Base-by-base conservation (phyloP, 2,888 invertebrate species). In the Cephus pulcher region DNA sequence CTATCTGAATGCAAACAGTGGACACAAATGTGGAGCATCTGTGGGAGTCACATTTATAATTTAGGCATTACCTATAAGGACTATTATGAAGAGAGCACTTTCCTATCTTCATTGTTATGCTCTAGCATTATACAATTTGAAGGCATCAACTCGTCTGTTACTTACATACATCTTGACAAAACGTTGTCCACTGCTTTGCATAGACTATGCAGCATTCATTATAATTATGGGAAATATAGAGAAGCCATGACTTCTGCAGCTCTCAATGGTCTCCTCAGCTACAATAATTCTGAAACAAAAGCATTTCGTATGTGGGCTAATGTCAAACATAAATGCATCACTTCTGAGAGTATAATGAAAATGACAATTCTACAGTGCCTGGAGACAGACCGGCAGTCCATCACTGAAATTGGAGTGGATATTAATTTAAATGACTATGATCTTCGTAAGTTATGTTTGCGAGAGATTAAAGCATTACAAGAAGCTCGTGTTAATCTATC, bases 301-400 rank as follows among this genome's bases (percentile, higher is more conserved):
- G 88, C 88, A n/a, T 89, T 86, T 77, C 84, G 84, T 1, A 84
- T 87, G 79, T 91, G 91, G 91, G 77, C 85, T 1, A 83, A 76
- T 34, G 86, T 90, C n/a, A 90, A 90, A 69, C 79, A 87, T 4
- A 86, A 89, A 75, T 78, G 77, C 9, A 12, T 34, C 37, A 76
- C 79, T 40, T 76, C 79, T 0, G 79, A 83, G n/a, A 79, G 86
- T 40, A 69, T 80, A 81, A 23, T 30, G 11, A 32, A 74, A 6
- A 35, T 84, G 0, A 85, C 87, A 23, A 82, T 89, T 73, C 32
- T 87, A 68, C 75, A 81, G 12, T 90, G 87, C 76, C 82, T 91
- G n/a, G 85, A 81, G 76, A 76, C 37, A 0, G 86, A 89, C 35
- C 71, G 75, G 34, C 74, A 80, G 11, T 76, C 79, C 4, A 83